Base-by-base conservation (phyloP, 2,888 invertebrate genomes). In the Epinotia bilunana region DNA sequence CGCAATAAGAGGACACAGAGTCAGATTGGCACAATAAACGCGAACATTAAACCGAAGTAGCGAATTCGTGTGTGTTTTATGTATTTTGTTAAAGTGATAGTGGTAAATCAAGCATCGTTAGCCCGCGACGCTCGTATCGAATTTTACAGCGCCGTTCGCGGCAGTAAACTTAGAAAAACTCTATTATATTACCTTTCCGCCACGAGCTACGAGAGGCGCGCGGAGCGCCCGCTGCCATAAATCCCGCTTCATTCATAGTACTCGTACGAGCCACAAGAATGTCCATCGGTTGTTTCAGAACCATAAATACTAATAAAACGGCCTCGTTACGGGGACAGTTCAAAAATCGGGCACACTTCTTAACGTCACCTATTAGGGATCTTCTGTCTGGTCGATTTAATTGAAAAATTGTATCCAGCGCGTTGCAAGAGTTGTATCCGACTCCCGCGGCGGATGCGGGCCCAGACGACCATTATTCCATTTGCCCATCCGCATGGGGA, bases 281-380 rank as follows among this genome's bases (percentile, higher is more conserved):
- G 84, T 85, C 83, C 84, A 83, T 86, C 87, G 89, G 90, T 90
- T 91, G 91, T 90, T 90, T 90, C 90, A 84, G 87, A 88, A 85
- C 90, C 90, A 93, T 93, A 93, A 93, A 93, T 93, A 92, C 92
- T 90, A 93, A 93, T 93, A 93, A 93, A 93, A 90, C 85, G 89
- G 84, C 88, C 93, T 93, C 91, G 93, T 93, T 92, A 92, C 90
- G 86, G 89, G 89, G 91, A 90, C 92, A 89, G 88, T 90, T 92
- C 91, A 91, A 93, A 93, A 93, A 93, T 93, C 93, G 91, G 92
- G 93, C 93, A 92, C 93, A 92, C 92, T 93, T 90, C 92, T 93
- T 93, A 93, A 93, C 93, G 91, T 92, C 93, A 93, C 93, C 93
- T 93, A 94, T 93, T 94, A 93, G 91, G 91, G 92, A 91, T 92